These are phyloP conservation scores for Coecobrya sp. DNA, from an alignment of 2,888 invertebrate species.

Conservation along the genomic window DNA sequence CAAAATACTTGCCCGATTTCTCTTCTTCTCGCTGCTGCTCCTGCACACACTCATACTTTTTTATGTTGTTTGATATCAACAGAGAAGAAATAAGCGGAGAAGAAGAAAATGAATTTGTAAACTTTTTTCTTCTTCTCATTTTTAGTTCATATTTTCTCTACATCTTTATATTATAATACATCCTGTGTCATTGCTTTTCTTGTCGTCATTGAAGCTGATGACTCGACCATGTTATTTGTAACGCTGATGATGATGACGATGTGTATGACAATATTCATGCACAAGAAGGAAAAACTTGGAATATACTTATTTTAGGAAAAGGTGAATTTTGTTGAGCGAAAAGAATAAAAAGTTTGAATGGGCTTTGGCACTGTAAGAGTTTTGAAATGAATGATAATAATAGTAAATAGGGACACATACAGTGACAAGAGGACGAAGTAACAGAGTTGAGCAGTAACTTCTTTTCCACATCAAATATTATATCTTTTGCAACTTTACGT, in stretches of 20 bases:
- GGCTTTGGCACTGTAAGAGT: background rate
- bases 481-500: background rate
- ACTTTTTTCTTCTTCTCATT: conserved; percentile 24
- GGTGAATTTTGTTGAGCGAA: conserved; percentile 28
- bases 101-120: conserved; percentile 66
- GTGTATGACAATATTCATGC: no score
- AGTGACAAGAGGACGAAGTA: conserved; percentile 3
- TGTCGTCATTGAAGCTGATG: background rate
- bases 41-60: background rate
- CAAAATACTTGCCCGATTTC: background rate
- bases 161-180: conserved; percentile 1
- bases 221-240: background rate
- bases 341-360: conserved; percentile 31
- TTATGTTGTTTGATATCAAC: conserved; percentile 34
- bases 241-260: background rate
- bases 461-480: conserved; percentile 17
- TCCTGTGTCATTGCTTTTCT: conserved; percentile 18
- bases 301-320: no score
- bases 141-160: background rate
- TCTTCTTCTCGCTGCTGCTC: background rate
- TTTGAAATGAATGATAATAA: conserved; percentile 45
- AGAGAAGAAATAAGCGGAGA: conserved; percentile 1
- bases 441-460: background rate
- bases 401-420: background rate
- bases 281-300: no score